phyloP scores from a whole-genome alignment of 2,888 invertebrate genomes.

The Drosophila niveifrons region DNA sequence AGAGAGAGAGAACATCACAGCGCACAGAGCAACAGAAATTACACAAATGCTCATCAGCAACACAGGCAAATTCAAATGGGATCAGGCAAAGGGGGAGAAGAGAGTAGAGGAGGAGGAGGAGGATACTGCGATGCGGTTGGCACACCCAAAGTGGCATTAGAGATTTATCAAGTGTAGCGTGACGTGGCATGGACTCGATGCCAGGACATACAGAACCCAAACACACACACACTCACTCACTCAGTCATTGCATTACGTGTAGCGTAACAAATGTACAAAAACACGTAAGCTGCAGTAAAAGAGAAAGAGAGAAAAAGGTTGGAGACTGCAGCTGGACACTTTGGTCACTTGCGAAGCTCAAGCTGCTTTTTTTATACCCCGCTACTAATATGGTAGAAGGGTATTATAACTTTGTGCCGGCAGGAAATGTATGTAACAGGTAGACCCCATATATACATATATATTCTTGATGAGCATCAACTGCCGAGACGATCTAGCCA shows the following conservation, averaged over 20 bases:
- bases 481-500: no score
- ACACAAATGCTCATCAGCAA: slow-evolving; percentile 65
- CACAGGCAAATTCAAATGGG: slow-evolving; percentile 15
- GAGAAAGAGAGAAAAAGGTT: not conserved
- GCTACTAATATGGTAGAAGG: no score
- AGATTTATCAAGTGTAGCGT: slow-evolving; percentile 84
- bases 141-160: slow-evolving; percentile 83
- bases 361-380: slow-evolving; percentile 55
- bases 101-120: slow-evolving; percentile 4
- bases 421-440: no score
- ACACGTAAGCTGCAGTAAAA: slow-evolving; percentile 67
- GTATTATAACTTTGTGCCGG: no score
- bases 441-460: no score
- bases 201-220: slow-evolving; percentile 16
- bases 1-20: slow-evolving; percentile 22
- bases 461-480: no score
- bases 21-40: slow-evolving; percentile 67
- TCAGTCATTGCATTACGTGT: slow-evolving; percentile 75
- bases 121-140: slow-evolving; percentile 63
- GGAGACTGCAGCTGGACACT: slow-evolving; percentile 49
- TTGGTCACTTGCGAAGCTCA: slow-evolving; percentile 49
- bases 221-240: slow-evolving; percentile 31
- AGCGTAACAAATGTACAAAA: slow-evolving; percentile 80
- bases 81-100: slow-evolving; percentile 24
- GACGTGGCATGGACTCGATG: slow-evolving; percentile 73